Percentiles rank a stretch among this genome's conserved stretches.
Conservation (phyloP, 2,797 vertebrate genomes). For the Danio albolineatus region DNA sequence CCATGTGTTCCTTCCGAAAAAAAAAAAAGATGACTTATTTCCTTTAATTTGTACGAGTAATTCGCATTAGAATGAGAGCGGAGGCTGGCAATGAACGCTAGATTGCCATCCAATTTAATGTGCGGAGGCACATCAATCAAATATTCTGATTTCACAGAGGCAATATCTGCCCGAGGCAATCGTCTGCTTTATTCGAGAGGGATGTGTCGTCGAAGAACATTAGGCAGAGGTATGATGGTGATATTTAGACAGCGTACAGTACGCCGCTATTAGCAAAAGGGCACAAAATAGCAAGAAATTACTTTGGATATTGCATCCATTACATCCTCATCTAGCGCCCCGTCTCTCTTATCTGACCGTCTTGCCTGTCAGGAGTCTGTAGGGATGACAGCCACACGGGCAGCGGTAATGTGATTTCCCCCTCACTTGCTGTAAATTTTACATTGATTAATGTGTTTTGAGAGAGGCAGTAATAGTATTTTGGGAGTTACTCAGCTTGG, state of each 20-base stretch:
- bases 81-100: slow-evolving; percentile 31
- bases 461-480: slow-evolving; percentile 42
- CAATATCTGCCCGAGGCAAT: slow-evolving; percentile 35
- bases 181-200: slow-evolving; percentile 1
- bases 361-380: slow-evolving; percentile 29
- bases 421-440: slow-evolving; percentile 35
- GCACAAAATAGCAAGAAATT: slow-evolving; percentile 21
- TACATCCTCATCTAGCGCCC: slow-evolving; percentile 17
- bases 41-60: slow-evolving; percentile 50
- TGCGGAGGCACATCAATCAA: slow-evolving; percentile 44
- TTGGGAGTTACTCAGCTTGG: slow-evolving; percentile 25
- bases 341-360: slow-evolving; percentile 29
- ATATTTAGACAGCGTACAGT: slow-evolving; percentile 6
- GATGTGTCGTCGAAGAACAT: not conserved
- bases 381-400: slow-evolving; percentile 28
- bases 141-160: slow-evolving; percentile 7
- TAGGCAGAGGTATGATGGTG: slow-evolving; percentile 23
- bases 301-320: slow-evolving; percentile 26
- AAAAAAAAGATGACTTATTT: slow-evolving; percentile 26
- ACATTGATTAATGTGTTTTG: slow-evolving; percentile 49
- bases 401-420: slow-evolving; percentile 35
- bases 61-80: slow-evolving; percentile 44
- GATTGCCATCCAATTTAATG: slow-evolving; percentile 48
- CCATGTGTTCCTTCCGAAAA: slow-evolving; percentile 15
- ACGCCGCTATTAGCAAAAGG: slow-evolving; percentile 10